Base-by-base conservation (phyloP, 2,113 vertebrate species). In the Bungarus multicinctus region DNA sequence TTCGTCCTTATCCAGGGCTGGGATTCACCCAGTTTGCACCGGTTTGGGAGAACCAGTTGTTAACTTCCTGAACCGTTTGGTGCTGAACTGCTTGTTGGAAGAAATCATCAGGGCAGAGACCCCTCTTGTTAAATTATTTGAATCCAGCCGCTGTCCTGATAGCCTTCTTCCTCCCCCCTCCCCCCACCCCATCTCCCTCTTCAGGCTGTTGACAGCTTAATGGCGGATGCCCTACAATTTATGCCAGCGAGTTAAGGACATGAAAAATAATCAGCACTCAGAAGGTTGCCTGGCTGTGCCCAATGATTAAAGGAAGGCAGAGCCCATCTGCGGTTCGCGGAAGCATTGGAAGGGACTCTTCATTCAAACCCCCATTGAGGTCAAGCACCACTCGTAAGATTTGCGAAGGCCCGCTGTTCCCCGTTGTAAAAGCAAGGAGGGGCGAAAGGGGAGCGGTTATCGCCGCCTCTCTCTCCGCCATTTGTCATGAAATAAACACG, bases 261-360 rank as follows among this genome's bases (percentile, higher is more conserved):
- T 20, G n/a, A n/a, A 20, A 20, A 8, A 81, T 5, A 34, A 20
- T 81, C 5, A 81, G 69, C 2, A 8, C 39, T 20, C 5, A 39
- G n/a, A 39, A 1, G 5, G 16, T 20, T 34, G n/a, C 69, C n/a
- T 81, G n/a, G 69, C 20, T 39, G n/a, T 81, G 69, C 2, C n/a
- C 69, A 34, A 34, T 74, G n/a, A 34, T 34, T 16, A 74, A 34
- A 74, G 30, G 30, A n/a, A n/a, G 60, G 1, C 12, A 1, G 1
- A 30, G 12, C 4, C 11, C 14, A n/a, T 69, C 30, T n/a, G 30
- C 1, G 10, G 11, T 6, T 5, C 2, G 2, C 0, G 5, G 27
- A 14, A 14, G 64, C 5, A 5, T 5, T 0, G 5, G 3, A 18
- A 39, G n/a, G 20, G n/a, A 39, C 6, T 5, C 69, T 81, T 39